Evolutionary conservation across 2,888 invertebrate genomes (phyloP).

Genomic region (Torymus auratus): DNA sequence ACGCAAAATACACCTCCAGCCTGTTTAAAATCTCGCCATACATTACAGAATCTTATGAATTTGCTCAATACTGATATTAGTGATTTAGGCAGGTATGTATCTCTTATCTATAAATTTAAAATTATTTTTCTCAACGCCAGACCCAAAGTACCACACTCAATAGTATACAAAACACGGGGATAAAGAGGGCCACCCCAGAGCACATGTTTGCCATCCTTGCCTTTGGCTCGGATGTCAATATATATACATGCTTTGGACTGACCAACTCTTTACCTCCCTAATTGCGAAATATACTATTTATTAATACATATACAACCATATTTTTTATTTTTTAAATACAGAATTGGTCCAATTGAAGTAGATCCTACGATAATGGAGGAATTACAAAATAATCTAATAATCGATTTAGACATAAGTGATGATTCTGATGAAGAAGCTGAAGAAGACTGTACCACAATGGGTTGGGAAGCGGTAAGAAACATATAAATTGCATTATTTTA

Average conservation of each 20-base stretch:
- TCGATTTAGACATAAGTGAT: constrained; percentile 81
- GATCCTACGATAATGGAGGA: constrained; percentile 79
- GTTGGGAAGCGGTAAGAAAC: constrained; percentile 86
- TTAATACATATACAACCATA: no score
- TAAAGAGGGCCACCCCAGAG: no score
- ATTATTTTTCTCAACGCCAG: no score
- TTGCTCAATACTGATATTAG: constrained; percentile 82
- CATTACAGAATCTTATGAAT: constrained; percentile 85
- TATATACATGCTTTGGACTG: no score
- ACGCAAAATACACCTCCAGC: constrained; percentile 84
- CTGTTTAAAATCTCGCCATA: constrained; percentile 82
- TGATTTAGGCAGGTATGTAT: constrained; percentile 84
- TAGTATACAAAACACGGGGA: no score
- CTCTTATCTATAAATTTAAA: constrained; percentile 7
- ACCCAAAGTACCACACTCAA: no score
- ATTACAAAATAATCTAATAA: constrained; percentile 82
- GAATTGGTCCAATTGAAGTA: constrained; percentile 82
- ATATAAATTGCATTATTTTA: not conserved
- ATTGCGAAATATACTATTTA: no score
- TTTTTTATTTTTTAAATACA: constrained; percentile 65
- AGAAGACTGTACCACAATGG: constrained; percentile 85
- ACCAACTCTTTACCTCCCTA: no score
- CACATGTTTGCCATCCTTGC: no score
- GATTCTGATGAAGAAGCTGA: constrained; percentile 84
- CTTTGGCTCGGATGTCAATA: no score